Base-by-base conservation (phyloP, 2,888 invertebrate species). In the Eristalis arbustorum region DNA sequence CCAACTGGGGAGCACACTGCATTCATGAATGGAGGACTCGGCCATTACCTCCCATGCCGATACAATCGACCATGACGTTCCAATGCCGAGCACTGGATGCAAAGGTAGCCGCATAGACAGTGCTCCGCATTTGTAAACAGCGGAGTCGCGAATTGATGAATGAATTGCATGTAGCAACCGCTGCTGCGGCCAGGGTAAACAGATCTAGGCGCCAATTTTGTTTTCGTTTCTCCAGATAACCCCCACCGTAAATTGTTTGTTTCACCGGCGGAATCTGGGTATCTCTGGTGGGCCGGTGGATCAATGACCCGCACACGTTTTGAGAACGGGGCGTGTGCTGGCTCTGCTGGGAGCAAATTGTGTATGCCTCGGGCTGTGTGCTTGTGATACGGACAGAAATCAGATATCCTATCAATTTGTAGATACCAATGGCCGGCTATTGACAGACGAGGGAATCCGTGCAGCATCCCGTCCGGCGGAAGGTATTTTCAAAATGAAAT, bases 181-280 rank as follows among this genome's bases (percentile, higher is more conserved):
- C 66, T 71, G 64, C 66, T 71, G 64, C 42, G 63, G 57, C 84
- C 80, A 74, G 76, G 73, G 82, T 85, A 85, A 81, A 85, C 82
- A 85, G 49, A 80, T 66, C 74, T 71, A 71, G 81, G 82, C 85
- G 85, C 85, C 85, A 78, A 77, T 81, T 72, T 77, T 77, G 72
- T 85, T 84, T 75, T 80, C 67, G 68, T 84, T 79, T 42, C 40
- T 68, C 25, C 59, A 49, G 49, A 49, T 49, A 49, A 49, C 49
- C 18, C 49, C 49, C 49, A 6, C 18, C 18, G 18, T 49, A 76
- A 72, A 68, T 76, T 84, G 80, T 80, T 80, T 84, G 79, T 84
- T 84, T 76, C 81, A 66, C 77, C 73, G 84, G 74, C 49, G 56
- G 75, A 79, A 85, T 75, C 71, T 63, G 18, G 25, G 73, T 81